These are phyloP conservation scores for Xiphias gladius DNA, from an alignment of 2,113 vertebrate species.

Conservation along the genomic window DNA sequence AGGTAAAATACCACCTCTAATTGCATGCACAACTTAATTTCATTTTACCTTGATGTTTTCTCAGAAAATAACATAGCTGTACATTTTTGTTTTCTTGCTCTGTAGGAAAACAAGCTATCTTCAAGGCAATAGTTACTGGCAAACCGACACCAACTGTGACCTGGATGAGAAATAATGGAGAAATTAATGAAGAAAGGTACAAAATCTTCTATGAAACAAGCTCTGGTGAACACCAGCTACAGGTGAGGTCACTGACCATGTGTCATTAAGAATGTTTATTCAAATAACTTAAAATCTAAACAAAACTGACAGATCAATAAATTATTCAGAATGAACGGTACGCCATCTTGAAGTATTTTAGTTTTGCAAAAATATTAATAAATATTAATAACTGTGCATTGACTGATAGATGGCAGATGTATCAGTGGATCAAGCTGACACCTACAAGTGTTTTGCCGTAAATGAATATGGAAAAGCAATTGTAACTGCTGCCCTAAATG, in stretches of 20 bases:
- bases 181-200: slow-evolving; percentile 80
- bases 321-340: neutral
- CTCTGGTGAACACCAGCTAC: slow-evolving; percentile 85
- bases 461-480: slow-evolving; percentile 89
- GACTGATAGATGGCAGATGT: slow-evolving; percentile 86
- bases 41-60: neutral
- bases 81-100: slow-evolving; percentile 13
- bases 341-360: neutral
- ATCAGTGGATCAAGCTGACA: slow-evolving; percentile 82
- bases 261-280: neutral
- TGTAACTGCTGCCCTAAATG: slow-evolving; percentile 86
- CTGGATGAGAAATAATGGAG: slow-evolving; percentile 83
- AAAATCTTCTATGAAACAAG: slow-evolving; percentile 43
- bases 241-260: slow-evolving; percentile 78
- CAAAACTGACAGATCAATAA: neutral
- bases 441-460: slow-evolving; percentile 87
- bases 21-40: neutral
- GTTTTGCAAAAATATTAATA: neutral
- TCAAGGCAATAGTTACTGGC: slow-evolving; percentile 87
- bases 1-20: slow-evolving; percentile 47
- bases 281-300: neutral
- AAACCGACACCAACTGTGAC: slow-evolving; percentile 85
- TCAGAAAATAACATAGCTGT: neutral
- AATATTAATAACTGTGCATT: neutral
- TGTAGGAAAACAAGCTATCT: slow-evolving; percentile 88